Base-by-base conservation (phyloP, 2,888 invertebrate species). In the Acanthosepion pharaonis region DNA sequence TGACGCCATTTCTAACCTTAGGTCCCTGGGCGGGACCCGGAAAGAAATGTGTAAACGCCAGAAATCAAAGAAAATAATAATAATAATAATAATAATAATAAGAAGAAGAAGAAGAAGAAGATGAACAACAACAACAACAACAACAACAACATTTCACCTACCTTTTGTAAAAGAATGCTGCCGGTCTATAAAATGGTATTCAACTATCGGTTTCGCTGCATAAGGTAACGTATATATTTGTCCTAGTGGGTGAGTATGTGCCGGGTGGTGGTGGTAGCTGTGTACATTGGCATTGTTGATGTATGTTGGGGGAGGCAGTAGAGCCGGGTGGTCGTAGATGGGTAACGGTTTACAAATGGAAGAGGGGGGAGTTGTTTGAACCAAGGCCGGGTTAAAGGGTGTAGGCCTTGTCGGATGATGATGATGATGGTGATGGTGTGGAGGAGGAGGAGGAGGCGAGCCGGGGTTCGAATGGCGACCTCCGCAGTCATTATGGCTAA, bases 141-240 rank as follows among this genome's bases (percentile, higher is more conserved):
- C 3, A 42, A 42, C 42, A 42, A 42, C 2, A 42, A 42, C 1
- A 28, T 6, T 28, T 64, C n/a, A 78, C 92, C 20, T 49, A 92
- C 92, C 92, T 92, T 92, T 92, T 28, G 92, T 51, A 49, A 92
- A 92, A 6, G 92, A 92, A 53, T 92, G 49, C 11, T 92, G 92
- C n/a, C 92, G 49, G 25, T 92, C 92, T 51, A 92, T 53, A 15
- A 92, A 92, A 49, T 92, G 92, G 18, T 92, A 92, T 6, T 92
- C 92, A 25, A 92, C 51, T 5, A 53, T n/a, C n/a, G 92, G 51
- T 25, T 53, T 48, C 4, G 51, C 53, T 51, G 92, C 28, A 25
- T 92, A 92, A 0, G 92, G 92, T 92, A 53, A 48, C 53, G 92
- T 15, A 25, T 92, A 92, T n/a, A 92, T 92, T 51, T 92, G 92